phyloP scores from a whole-genome alignment of 2,113 vertebrate genomes.

The Castor canadensis region DNA sequence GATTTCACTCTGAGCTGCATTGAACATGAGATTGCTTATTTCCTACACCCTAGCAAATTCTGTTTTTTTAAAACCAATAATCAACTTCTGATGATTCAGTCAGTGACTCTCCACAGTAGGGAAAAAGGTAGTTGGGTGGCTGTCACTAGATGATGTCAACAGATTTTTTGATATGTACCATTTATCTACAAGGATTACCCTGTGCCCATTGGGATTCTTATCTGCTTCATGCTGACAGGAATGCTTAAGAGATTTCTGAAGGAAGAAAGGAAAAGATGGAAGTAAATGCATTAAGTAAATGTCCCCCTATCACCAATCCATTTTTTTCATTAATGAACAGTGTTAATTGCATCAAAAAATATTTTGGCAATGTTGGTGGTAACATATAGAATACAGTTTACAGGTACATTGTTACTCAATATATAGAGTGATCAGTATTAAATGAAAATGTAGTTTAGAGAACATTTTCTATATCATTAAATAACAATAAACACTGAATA shows the following conservation, averaged over 20 bases:
- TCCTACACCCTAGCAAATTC: background rate
- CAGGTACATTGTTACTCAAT: background rate
- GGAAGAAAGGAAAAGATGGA: background rate
- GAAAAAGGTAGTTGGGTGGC: background rate
- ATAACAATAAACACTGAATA: background rate
- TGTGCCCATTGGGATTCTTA: background rate
- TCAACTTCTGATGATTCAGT: slow-evolving; percentile 55
- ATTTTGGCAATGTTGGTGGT: background rate
- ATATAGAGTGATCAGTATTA: background rate
- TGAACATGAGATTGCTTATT: background rate
- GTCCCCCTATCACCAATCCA: background rate
- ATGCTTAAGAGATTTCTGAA: slow-evolving; percentile 3
- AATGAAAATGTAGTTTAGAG: background rate
- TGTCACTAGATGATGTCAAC: slow-evolving; percentile 45
- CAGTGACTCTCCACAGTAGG: slow-evolving; percentile 36
- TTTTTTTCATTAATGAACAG: background rate
- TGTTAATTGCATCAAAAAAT: background rate
- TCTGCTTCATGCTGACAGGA: slow-evolving; percentile 51
- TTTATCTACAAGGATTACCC: slow-evolving; percentile 39
- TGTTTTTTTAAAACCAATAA: background rate
- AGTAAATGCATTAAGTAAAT: background rate
- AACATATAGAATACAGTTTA: background rate
- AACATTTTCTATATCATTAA: background rate
- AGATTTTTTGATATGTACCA: slow-evolving; percentile 42
- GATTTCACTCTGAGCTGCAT: background rate